Evolutionary conservation across 2,888 invertebrate species (phyloP).

Genomic region (Melieria crassipennis): DNA sequence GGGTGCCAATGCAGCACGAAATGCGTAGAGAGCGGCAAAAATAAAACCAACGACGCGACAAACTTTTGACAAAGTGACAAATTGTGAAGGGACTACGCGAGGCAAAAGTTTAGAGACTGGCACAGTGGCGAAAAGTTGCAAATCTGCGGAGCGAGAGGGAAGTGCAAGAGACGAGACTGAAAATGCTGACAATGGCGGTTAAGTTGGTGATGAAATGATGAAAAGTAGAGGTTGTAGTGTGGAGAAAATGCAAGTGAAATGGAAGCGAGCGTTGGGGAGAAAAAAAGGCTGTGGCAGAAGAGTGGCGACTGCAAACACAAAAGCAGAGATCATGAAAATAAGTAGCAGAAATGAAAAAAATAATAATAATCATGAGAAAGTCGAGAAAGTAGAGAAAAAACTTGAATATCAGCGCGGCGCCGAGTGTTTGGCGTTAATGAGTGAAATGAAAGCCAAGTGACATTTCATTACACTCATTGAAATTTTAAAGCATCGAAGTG

Average conservation of each 20-base stretch:
- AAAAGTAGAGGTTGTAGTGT: conserved; percentile 17
- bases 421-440: background rate
- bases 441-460: background rate
- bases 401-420: background rate
- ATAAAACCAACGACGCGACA: conserved; percentile 15
- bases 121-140: too few species aligned
- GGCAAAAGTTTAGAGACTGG: background rate
- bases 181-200: conserved; percentile 18
- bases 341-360: background rate
- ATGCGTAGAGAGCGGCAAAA: background rate
- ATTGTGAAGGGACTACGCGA: conserved; percentile 23
- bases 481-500: background rate
- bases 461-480: conserved; percentile 6
- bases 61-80: conserved; percentile 38
- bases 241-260: conserved; percentile 1
- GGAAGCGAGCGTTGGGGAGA: background rate
- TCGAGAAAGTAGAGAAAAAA: background rate
- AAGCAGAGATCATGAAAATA: background rate
- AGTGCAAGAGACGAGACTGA: conserved; percentile 6
- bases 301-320: background rate
- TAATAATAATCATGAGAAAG: background rate
- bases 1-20: background rate
- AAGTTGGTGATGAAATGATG: conserved; percentile 23
- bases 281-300: background rate
- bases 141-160: background rate